These are phyloP conservation scores for Volucella bombylans DNA, from an alignment of 2,888 invertebrate species.

Conservation along the genomic window DNA sequence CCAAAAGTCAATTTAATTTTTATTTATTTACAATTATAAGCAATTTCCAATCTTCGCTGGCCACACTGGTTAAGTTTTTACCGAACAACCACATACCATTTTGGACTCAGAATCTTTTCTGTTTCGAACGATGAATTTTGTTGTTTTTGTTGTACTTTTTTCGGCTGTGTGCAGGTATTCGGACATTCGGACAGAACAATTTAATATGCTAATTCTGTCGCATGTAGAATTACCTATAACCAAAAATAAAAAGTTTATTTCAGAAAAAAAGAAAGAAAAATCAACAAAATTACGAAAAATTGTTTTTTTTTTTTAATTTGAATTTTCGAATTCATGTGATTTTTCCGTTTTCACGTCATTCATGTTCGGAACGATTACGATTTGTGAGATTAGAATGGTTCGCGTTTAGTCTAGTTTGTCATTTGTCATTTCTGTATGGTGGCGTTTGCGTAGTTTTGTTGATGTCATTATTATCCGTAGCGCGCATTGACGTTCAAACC, in stretches of 20 bases:
- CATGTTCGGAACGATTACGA: slow-evolving; percentile 65
- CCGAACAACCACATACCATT: not conserved
- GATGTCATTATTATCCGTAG: slow-evolving; percentile 60
- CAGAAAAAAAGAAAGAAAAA: not conserved
- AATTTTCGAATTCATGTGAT: slow-evolving; percentile 62
- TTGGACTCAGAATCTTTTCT: slow-evolving; percentile 3
- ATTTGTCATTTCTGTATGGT: slow-evolving; percentile 41
- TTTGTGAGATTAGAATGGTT: slow-evolving; percentile 61
- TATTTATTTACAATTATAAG: slow-evolving; percentile 36
- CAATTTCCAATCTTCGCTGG: slow-evolving; percentile 9
- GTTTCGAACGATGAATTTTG: not conserved
- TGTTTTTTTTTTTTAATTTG: slow-evolving; percentile 4
- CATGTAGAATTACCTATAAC: slow-evolving; percentile 52
- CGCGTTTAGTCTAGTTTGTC: slow-evolving; percentile 41
- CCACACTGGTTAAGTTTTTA: slow-evolving; percentile 34
- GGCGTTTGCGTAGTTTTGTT: slow-evolving; percentile 4
- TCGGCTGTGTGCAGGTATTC: slow-evolving; percentile 50
- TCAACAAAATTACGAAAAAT: no score
- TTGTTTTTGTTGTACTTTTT: not conserved
- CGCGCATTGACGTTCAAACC: slow-evolving; percentile 42
- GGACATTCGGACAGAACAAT: slow-evolving; percentile 45
- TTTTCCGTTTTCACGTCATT: slow-evolving; percentile 66
- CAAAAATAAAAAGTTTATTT: slow-evolving; percentile 50
- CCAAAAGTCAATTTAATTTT: slow-evolving; percentile 20
- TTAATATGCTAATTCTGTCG: slow-evolving; percentile 64